A percentile compares a stretch with the other conserved stretches of the same genome.
These are phyloP conservation scores for Holacanthella duospinosa DNA, from an alignment of 2,888 invertebrate genomes.

Conservation along the genomic window DNA sequence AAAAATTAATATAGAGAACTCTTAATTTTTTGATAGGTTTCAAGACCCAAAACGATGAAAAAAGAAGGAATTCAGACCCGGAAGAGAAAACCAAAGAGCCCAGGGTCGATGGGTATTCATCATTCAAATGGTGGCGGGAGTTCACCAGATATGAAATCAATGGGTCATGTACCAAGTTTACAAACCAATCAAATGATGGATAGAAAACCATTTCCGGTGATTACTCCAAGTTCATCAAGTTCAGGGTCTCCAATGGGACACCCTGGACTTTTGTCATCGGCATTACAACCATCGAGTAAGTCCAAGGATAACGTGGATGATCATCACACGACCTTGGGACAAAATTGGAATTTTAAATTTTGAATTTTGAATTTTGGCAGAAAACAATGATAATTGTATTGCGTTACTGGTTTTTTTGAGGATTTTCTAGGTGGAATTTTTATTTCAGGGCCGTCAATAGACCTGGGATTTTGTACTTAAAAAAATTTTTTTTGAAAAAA, in stretches of 20 bases:
- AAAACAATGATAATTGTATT: too few species aligned
- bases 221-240: not conserved
- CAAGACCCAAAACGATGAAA: slow-evolving; percentile 93
- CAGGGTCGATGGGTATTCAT: slow-evolving; percentile 9
- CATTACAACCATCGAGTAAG: not conserved
- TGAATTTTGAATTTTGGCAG: not conserved
- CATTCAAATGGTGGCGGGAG: not conserved
- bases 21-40: slow-evolving; percentile 52
- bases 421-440: too few species aligned
- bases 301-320: not conserved
- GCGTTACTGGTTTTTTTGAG: too few species aligned
- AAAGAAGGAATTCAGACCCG: slow-evolving; percentile 97
- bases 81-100: slow-evolving; percentile 81
- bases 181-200: not conserved
- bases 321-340: too few species aligned
- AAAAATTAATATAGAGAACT: not conserved
- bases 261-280: not conserved
- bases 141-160: not conserved
- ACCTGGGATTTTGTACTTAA: too few species aligned
- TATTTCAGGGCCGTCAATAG: too few species aligned
- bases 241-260: not conserved
- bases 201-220: not conserved
- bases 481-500: too few species aligned
- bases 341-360: too few species aligned
- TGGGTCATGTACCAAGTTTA: not conserved